These are phyloP conservation scores for Pogonocichla stellata DNA, from an alignment of 2,113 vertebrate species.

Conservation along the genomic window DNA sequence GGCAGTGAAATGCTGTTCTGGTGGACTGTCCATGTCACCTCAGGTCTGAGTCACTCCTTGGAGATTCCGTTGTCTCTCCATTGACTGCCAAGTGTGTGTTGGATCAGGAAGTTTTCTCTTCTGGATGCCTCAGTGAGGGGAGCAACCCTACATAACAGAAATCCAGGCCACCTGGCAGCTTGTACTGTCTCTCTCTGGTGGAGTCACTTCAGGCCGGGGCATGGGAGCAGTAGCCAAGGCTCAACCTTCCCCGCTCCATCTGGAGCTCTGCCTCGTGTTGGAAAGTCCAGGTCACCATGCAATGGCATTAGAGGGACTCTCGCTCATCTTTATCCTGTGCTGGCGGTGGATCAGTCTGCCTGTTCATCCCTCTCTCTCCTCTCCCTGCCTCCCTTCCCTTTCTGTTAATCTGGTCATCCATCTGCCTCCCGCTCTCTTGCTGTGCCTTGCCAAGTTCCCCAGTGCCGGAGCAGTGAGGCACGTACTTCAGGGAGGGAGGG, in stretches of 20 bases:
- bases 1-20: not conserved
- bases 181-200: fast-evolving
- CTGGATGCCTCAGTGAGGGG: not conserved
- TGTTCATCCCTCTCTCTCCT: not conserved
- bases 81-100: not conserved
- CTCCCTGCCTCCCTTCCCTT: not conserved
- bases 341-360: not conserved
- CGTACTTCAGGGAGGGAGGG: not conserved
- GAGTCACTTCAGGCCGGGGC: not conserved
- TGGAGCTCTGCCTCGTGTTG: not conserved
- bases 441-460: conserved; percentile 53
- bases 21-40: not conserved
- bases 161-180: not conserved
- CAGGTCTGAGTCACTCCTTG: not conserved
- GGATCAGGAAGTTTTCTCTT: not conserved
- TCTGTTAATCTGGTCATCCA: conserved; percentile 15
- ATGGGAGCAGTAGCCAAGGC: not conserved
- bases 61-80: not conserved
- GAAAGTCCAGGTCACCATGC: not conserved
- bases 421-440: conserved; percentile 6
- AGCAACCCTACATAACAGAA: not conserved
- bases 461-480: not conserved
- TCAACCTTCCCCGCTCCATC: not conserved
- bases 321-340: not conserved
- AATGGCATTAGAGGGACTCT: not conserved